Conservation (phyloP, 2,888 invertebrate species). For the Phasia obesa region DNA sequence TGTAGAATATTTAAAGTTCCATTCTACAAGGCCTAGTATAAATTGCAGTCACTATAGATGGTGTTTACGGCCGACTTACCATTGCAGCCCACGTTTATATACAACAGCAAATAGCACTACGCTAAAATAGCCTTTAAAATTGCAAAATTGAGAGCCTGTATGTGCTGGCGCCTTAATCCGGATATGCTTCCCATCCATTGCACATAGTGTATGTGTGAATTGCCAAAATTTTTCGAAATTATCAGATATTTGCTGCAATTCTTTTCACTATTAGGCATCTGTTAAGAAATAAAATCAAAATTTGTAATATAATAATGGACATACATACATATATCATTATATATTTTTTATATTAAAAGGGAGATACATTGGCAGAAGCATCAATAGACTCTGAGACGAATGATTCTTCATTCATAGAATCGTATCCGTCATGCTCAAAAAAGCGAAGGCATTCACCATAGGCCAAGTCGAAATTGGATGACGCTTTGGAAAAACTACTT, state of each 20-base stretch:
- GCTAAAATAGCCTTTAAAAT: conserved; percentile 50
- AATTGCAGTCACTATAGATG: conserved; percentile 8
- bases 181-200: conserved; percentile 56
- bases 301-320: neutral
- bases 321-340: neutral
- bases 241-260: conserved; percentile 3
- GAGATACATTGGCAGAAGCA: neutral
- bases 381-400: neutral
- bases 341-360: conserved; percentile 13
- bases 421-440: neutral
- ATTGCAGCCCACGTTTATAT: conserved; percentile 29
- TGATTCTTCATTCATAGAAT: neutral
- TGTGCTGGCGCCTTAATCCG: conserved; percentile 39
- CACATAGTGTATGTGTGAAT: conserved; percentile 28
- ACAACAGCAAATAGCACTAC: conserved; percentile 39
- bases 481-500: conserved; percentile 27
- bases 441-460: conserved; percentile 2
- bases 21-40: neutral
- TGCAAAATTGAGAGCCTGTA: conserved; percentile 41
- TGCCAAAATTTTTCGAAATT: conserved; percentile 29
- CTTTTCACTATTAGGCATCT: conserved; percentile 25
- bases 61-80: conserved; percentile 19
- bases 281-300: conserved; percentile 1
- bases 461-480: conserved; percentile 16
- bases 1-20: conserved; percentile 30